Evolutionary conservation across 2,113 vertebrate genomes (phyloP), one percentile per base, ranked within the genome.

Genomic region (Romanogobio albipinnatus): DNA sequence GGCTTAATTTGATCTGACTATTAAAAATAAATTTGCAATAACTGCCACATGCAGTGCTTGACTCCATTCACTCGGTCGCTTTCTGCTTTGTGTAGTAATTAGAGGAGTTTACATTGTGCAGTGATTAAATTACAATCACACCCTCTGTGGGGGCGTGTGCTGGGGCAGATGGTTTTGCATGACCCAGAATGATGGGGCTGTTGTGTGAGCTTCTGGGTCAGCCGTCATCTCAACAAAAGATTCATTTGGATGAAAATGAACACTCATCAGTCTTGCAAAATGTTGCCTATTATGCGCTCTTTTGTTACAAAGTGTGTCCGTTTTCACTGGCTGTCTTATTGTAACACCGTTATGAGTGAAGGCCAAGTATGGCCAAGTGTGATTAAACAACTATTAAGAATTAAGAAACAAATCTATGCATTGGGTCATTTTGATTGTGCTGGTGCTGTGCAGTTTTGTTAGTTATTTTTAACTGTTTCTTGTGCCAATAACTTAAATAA

Each of bases 191-290:
- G 79, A 81, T 11, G 14, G 17, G 77, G 43, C 77, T 59, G 43
- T 80, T 80, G 77, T 80, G n/a, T 15, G 29, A 13, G 62, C 64
- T 82, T 71, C 66, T 71, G 80, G 80, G 49, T 82, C 80, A 82
- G 64, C 64, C 80, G 19, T 82, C 66, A 82, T 56, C 66, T 71
- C 66, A 82, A 82, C 80, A 82, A 82, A 71, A 82, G 80, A 80
- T 29, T 64, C 4, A 64, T 80, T 80, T 80, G 77, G 77, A 82
- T 53, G 66, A 82, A 82, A 82, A 82, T 10, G 26, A 53, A 82
- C 62, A 53, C 19, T 70, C 66, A 71, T 49, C 59, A 49, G 43
- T 71, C 80, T 17, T 70, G 80, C 80, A 58, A 82, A 82, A 56
- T 58, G 66, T 56, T 70, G 47, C 49, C 64, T 56, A 43, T 56